Percentiles rank a stretch among this genome's conserved stretches.
phyloP scores from a whole-genome alignment of 2,113 vertebrate genomes.

The Strix uralensis region DNA sequence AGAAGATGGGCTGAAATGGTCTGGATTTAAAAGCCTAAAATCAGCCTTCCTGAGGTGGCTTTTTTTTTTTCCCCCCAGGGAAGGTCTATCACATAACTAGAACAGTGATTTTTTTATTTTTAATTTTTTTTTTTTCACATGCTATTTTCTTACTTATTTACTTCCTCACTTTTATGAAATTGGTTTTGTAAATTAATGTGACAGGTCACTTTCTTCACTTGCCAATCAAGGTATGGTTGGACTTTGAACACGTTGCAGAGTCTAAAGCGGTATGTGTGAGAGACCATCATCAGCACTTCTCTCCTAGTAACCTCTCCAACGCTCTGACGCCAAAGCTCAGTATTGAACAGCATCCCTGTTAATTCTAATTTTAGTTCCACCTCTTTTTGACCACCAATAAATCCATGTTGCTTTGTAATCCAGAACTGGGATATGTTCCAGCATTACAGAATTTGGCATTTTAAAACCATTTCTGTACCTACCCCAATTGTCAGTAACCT shows the following conservation, averaged over 20 bases:
- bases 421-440: background rate
- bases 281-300: background rate
- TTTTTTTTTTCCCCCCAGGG: background rate
- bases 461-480: background rate
- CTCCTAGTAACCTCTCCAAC: background rate
- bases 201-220: background rate
- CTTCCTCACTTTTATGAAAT: background rate
- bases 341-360: slow-evolving; percentile 15
- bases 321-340: background rate
- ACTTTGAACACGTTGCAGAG: background rate
- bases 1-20: background rate
- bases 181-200: background rate
- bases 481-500: background rate
- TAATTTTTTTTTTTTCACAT: background rate
- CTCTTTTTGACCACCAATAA: slow-evolving; percentile 47
- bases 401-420: slow-evolving; percentile 11
- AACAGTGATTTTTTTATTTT: background rate
- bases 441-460: background rate
- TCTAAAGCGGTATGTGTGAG: background rate
- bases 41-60: background rate
- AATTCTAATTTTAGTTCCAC: slow-evolving; percentile 60
- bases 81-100: background rate
- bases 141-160: background rate
- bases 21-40: background rate
- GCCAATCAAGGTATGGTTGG: background rate